These are phyloP conservation scores for Xerus rutilus DNA, from an alignment of 2,797 vertebrate genomes.

Conservation along the genomic window DNA sequence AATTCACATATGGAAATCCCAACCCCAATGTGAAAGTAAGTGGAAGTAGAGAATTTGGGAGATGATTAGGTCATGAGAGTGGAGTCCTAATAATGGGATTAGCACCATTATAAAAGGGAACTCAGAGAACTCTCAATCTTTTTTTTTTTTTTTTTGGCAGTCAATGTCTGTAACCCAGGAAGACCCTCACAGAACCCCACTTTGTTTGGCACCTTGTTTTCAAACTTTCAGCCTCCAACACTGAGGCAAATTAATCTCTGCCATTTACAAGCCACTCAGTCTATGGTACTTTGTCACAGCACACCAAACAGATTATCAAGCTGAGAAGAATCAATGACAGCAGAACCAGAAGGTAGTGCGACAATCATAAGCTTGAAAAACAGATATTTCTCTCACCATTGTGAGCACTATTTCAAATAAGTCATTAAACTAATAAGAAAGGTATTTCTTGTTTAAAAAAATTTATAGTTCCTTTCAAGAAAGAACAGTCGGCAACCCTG, in stretches of 20 bases:
- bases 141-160: neutral
- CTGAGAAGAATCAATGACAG: neutral
- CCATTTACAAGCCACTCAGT: neutral
- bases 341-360: neutral
- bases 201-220: no score
- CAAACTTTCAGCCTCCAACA: neutral
- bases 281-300: neutral
- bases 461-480: neutral
- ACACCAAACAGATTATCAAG: neutral
- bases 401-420: conserved; percentile 35
- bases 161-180: neutral
- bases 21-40: no score
- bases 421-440: neutral
- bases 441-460: neutral
- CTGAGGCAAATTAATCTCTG: neutral
- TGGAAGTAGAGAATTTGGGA: neutral
- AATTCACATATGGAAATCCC: neutral
- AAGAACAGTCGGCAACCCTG: neutral
- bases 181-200: neutral
- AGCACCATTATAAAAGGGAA: no score
- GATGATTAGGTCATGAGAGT: neutral
- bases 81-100: no score
- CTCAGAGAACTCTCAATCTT: no score
- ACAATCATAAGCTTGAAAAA: neutral
- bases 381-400: neutral